These are phyloP conservation scores for Lepisosteus osseus DNA, from an alignment of 2,113 vertebrate species.

Conservation along the genomic window DNA sequence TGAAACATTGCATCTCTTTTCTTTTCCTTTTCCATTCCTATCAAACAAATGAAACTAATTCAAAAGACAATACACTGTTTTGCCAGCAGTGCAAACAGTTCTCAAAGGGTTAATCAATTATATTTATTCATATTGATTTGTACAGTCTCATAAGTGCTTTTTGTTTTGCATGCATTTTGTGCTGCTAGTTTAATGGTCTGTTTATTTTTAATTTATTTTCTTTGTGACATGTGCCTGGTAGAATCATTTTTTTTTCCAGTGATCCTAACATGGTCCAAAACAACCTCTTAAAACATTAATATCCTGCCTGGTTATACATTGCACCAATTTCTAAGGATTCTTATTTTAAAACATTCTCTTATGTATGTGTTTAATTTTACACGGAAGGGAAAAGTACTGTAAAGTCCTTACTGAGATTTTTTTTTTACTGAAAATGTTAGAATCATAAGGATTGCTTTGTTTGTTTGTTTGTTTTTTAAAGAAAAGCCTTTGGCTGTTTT, in stretches of 20 bases:
- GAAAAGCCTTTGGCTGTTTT: slow-evolving; percentile 24
- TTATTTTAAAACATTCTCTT: too few relatives aligned
- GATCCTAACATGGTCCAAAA: neutral
- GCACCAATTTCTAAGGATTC: slow-evolving; percentile 28
- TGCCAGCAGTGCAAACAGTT: slow-evolving; percentile 58
- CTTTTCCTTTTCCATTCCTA: too few relatives aligned
- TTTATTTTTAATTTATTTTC: slow-evolving; percentile 21
- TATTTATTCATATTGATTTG: slow-evolving; percentile 39
- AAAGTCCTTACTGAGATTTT: slow-evolving; percentile 18
- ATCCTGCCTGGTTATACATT: slow-evolving; percentile 45
- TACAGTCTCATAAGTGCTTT: slow-evolving; percentile 62
- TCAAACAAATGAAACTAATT: too few relatives aligned
- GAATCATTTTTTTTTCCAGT: slow-evolving; percentile 6
- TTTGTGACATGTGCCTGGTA: slow-evolving; percentile 41
- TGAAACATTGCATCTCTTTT: too few relatives aligned
- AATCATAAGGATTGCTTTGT: slow-evolving; percentile 10
- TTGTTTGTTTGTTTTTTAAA: slow-evolving; percentile 5
- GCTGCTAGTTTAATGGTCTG: slow-evolving; percentile 51
- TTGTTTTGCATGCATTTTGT: slow-evolving; percentile 59
- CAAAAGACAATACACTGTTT: slow-evolving; percentile 30
- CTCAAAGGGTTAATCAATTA: slow-evolving; percentile 35
- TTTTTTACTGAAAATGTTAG: slow-evolving; percentile 22
- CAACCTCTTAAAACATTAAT: slow-evolving; percentile 33
- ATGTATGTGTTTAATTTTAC: too few relatives aligned
- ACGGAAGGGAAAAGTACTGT: neutral